Evolutionary conservation across 2,888 invertebrate genomes (phyloP).

Genomic region (Drosophila nr. perissopoda): DNA sequence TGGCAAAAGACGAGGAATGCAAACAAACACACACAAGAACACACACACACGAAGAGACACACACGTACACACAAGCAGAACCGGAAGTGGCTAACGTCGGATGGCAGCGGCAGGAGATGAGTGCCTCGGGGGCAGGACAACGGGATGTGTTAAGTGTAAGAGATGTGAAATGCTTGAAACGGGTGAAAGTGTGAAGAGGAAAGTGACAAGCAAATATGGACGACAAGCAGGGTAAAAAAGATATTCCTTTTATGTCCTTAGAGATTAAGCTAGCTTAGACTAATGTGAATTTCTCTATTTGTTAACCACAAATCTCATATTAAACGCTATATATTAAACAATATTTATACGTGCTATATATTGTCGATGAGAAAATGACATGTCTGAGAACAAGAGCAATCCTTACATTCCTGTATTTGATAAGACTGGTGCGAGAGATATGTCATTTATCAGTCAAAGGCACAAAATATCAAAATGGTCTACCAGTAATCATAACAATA

Average conservation of each 20-base stretch:
- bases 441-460: not conserved
- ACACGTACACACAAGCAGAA: slow-evolving; percentile 3
- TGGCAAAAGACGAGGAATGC: slow-evolving; percentile 57
- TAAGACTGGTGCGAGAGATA: not conserved
- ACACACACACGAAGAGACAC: not conserved
- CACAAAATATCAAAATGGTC: not conserved
- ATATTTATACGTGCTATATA: not conserved
- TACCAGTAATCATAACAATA: not conserved
- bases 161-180: slow-evolving; percentile 43
- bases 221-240: slow-evolving; percentile 16
- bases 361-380: not conserved
- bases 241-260: not conserved
- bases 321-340: not conserved
- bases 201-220: slow-evolving; percentile 44
- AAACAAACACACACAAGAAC: slow-evolving; percentile 55
- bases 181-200: slow-evolving; percentile 46
- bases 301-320: not conserved
- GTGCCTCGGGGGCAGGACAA: slow-evolving; percentile 56
- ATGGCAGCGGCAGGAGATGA: slow-evolving; percentile 22
- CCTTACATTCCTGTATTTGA: not conserved
- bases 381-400: not conserved
- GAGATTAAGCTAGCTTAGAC: not conserved
- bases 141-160: slow-evolving; percentile 67
- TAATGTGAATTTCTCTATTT: not conserved
- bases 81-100: slow-evolving; percentile 72